These are phyloP conservation scores for Panulirus ornatus DNA, from an alignment of 1,140 invertebrate species.

Conservation along the genomic window DNA sequence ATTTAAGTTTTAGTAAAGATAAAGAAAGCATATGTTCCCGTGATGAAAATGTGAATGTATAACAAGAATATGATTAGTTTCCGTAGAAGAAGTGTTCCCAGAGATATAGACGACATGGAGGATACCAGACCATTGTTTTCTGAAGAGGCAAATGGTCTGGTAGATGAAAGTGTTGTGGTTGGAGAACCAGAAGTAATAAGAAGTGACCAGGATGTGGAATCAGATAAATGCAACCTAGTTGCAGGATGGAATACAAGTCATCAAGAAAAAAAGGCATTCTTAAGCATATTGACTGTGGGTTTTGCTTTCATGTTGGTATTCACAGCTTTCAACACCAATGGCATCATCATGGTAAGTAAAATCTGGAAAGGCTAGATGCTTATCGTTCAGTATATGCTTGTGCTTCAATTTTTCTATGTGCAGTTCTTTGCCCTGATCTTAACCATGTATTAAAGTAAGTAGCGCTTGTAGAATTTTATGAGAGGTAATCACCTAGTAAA, in stretches of 20 bases:
- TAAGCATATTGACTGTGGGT: conserved; percentile 21
- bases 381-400: not conserved
- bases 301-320: conserved; percentile 34
- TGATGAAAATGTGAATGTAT: too few species aligned
- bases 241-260: not conserved
- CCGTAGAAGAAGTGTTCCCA: conserved; percentile 9
- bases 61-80: conserved; percentile 4
- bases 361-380: not conserved
- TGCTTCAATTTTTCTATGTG: not conserved
- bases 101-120: not conserved
- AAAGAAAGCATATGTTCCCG: too few species aligned
- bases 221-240: not conserved
- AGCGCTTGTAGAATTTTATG: too few species aligned
- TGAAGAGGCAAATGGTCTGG: not conserved
- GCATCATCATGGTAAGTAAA: conserved; percentile 51
- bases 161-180: not conserved
- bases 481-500: too few species aligned
- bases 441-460: too few species aligned
- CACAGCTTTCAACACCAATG: conserved; percentile 57
- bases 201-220: not conserved
- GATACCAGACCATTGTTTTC: not conserved
- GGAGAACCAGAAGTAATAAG: not conserved
- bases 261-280: conserved; percentile 25
- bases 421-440: too few species aligned
- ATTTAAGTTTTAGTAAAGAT: too few species aligned